Evolutionary conservation across 92 coral and sea anemone genomes (phyloP), one percentile per base, ranked within the genome.

Genomic region (Pocillopora grandis): DNA sequence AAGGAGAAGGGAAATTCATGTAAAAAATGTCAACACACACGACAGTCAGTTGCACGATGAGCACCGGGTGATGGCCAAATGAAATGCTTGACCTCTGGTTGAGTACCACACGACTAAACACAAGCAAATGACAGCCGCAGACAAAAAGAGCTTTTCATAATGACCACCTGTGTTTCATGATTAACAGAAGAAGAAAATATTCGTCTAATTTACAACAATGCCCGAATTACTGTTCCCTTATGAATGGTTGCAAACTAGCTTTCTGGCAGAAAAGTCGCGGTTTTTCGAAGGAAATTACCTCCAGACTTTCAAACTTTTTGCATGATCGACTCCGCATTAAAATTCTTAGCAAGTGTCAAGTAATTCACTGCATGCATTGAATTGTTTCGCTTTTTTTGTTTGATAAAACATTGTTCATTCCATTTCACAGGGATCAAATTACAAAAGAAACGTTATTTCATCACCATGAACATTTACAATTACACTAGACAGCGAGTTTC

Each of bases 321-420:
- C 80, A 63, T 83, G 80, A 83, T 27, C 80, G 86, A 62, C 10
- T 67, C 76, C 55, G 64, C 49, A 83, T 65, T 83, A 48, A 63
- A 83, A 83, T 83, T 83, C 86, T 83, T 73, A 62, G 65, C 73
- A 62, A 62, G 86, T 83, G 80, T 83, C 86, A 83, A 83, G 86
- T 62, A 42, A 73, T 73, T 75, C 71, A 62, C 23, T 5, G 73
- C 86, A 74, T 83, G 23, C 71, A 83, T 74, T 42, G 80, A 75
- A 83, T 83, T 83, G 79, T 83, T 83, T 83, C 62, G 70, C 72
- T 15, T 62, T 36, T 42, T 19, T 82, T 82, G 79, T 73, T 65
- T 65, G 86, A 73, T 73, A 64, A 75, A 73, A 65, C 75, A 83
- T 33, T 73, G 72, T 62, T 73, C 80, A 83, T 62, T 75, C 73